Conservation (phyloP, 2,113 vertebrate species). For the Enhydra lutris region DNA sequence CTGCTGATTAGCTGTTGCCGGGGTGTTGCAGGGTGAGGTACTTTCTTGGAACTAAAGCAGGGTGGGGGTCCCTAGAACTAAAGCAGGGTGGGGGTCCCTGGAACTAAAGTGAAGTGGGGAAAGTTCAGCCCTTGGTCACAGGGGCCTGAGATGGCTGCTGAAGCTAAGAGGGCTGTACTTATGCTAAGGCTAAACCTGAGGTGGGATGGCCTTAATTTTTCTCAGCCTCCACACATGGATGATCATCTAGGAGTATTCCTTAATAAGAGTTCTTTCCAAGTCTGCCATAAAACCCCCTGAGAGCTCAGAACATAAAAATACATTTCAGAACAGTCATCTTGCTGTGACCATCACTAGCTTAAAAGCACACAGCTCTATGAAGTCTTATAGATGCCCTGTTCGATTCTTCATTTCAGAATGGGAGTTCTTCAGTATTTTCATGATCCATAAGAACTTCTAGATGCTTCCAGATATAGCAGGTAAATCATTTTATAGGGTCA, state of each 20-base stretch:
- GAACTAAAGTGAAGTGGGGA: too few relatives aligned
- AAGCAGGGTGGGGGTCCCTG: too few relatives aligned
- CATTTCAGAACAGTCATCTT: not conserved
- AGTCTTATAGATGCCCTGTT: not conserved
- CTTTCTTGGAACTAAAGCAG: too few relatives aligned
- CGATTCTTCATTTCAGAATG: not conserved
- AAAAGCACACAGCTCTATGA: not conserved
- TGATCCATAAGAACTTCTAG: not conserved
- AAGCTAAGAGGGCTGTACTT: too few relatives aligned
- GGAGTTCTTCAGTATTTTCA: not conserved
- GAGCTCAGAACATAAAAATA: not conserved
- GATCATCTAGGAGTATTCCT: not conserved
- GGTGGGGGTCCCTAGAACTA: too few relatives aligned
- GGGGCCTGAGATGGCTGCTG: too few relatives aligned
- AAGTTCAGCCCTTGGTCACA: too few relatives aligned
- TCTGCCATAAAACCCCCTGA: not conserved
- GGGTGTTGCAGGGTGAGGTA: too few relatives aligned
- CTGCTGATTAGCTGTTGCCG: too few relatives aligned
- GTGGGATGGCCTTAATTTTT: too few relatives aligned
- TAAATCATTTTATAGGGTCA: not conserved
- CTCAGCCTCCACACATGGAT: not conserved
- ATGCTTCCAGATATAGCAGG: not conserved
- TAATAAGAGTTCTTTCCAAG: not conserved
- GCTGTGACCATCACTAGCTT: not conserved
- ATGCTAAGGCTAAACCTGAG: too few relatives aligned